Percentiles rank a stretch among this genome's conserved stretches.
Conservation (phyloP, 2,888 invertebrate species). For the Chaetoderma sp. region DNA sequence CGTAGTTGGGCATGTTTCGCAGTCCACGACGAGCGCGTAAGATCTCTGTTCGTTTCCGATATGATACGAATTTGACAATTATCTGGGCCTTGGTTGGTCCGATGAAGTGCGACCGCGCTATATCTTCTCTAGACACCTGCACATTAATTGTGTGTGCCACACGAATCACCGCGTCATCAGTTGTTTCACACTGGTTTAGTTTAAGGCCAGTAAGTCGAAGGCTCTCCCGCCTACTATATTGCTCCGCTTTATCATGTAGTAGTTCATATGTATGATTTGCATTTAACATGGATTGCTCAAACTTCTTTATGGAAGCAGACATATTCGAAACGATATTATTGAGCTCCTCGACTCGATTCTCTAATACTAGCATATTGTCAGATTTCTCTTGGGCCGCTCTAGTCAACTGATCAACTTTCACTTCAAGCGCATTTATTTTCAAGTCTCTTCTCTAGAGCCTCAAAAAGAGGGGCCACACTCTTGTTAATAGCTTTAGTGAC, state of each 20-base stretch:
- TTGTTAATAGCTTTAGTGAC: no score
- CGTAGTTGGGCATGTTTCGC: background rate
- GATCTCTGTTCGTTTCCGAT: background rate
- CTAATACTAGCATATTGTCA: no score
- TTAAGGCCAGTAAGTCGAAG: background rate
- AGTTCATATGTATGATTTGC: no score
- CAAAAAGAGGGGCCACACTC: no score
- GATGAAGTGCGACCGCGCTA: background rate
- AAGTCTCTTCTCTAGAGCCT: no score
- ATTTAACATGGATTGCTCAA: no score
- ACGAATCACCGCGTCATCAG: background rate
- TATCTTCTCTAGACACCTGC: background rate
- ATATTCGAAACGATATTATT: no score
- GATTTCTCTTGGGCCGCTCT: no score
- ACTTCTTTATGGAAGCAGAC: no score
- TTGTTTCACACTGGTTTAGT: background rate
- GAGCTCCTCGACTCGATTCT: no score
- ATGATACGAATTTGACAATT: background rate
- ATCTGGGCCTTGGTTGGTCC: background rate
- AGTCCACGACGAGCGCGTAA: background rate
- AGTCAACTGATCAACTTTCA: no score
- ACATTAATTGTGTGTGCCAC: background rate
- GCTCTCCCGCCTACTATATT: background rate
- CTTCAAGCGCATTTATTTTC: no score
- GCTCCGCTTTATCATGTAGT: background rate